Evolutionary conservation across 2,797 vertebrate genomes (phyloP), one percentile per base, ranked within the genome.

Genomic region (Girardinus metallicus): DNA sequence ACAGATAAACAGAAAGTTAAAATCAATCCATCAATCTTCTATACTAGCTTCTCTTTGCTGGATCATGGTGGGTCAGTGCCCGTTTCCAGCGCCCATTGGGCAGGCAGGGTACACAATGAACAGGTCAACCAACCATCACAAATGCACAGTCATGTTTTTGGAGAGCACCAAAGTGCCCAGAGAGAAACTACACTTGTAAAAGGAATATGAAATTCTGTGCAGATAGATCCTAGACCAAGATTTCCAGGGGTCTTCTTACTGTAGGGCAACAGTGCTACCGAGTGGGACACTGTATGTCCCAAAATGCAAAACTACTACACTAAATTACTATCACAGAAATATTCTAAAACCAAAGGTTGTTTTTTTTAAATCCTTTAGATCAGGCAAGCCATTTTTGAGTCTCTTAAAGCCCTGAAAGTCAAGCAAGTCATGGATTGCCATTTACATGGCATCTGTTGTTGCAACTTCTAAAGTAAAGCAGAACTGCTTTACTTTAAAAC

Each of bases 361-460:
- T 11, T 4, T 8, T 51, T 53, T 53, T 26, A 9, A 23, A 51
- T 21, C 49, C 21, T 51, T 84, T 91, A 83, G 62, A 80, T 89
- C 74, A 81, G 80, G 80, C 75, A 77, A 46, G 75, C 83, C 89
- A 87, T 90, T 80, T 81, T 2, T 39, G 73, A 77, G 76, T 75
- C 75, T 80, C 81, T 93, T 77, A 88, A 89, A 92, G 86, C 86
- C 70, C 74, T 80, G 79, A 73, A 85, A 76, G 76, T 55, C 21
- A 55, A 55, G 23, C 51, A 55, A 55, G 53, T 57, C 1, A n/a
- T 26, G 10, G 26, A 53, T 26, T 53, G 49, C 18, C 4, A 4
- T 5, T 53, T 23, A 53, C 6, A 26, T 18, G 18, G 6, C 49
- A 53, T 78, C 47, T 76, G 83, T 76, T 79, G 41, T 51, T 84